phyloP scores from a whole-genome alignment of 2,113 vertebrate species.

The Rousettus leschenaultii region DNA sequence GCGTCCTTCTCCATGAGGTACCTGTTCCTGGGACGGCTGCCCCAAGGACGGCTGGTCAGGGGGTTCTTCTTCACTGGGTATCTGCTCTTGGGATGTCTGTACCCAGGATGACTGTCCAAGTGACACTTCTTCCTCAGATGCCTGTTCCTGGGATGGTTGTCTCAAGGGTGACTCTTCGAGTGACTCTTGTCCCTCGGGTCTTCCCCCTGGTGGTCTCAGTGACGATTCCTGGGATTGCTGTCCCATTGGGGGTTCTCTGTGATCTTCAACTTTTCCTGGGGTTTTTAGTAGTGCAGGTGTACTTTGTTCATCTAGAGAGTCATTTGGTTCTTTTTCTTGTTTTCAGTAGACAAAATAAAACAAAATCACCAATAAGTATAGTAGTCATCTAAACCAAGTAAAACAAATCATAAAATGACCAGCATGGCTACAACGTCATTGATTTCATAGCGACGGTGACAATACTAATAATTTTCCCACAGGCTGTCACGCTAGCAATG shows the following conservation, averaged over 20 bases:
- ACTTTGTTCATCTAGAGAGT: background rate
- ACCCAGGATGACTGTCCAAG: too few species aligned
- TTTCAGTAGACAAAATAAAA: constrained; percentile 56
- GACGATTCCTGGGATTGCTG: background rate
- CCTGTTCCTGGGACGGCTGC: too few species aligned
- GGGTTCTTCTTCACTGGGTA: too few species aligned
- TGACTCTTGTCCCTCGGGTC: background rate
- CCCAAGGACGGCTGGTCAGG: too few species aligned
- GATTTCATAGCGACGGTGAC: background rate
- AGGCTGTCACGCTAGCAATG: background rate
- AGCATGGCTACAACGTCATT: background rate
- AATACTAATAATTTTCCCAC: background rate
- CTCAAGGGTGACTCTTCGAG: too few species aligned
- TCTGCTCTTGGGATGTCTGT: too few species aligned
- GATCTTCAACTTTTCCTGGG: background rate
- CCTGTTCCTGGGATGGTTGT: background rate
- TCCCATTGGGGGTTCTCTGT: background rate
- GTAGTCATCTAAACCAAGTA: background rate
- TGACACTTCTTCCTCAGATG: too few species aligned
- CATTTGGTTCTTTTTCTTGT: constrained; percentile 47
- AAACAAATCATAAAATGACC: background rate
- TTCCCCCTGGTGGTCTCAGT: background rate
- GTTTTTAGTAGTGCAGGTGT: background rate
- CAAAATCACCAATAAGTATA: constrained; percentile 21
- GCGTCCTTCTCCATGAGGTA: background rate